Percentiles rank a stretch among this genome's conserved stretches.
These are phyloP conservation scores for Anastatus disparis DNA, from an alignment of 1,140 invertebrate genomes.

Conservation along the genomic window DNA sequence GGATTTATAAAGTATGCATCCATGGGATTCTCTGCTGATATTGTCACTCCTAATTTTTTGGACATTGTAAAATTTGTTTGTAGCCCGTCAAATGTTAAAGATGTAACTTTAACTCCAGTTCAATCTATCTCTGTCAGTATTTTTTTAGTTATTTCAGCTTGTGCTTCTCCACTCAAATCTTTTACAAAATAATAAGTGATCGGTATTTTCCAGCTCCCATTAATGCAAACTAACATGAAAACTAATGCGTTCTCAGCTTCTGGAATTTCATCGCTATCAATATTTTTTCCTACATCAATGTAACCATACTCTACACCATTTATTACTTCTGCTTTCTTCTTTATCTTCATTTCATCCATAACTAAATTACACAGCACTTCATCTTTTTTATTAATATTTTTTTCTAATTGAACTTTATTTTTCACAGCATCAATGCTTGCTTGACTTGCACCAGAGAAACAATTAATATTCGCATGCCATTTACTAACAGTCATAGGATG, in stretches of 20 bases:
- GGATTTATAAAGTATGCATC: too few species aligned
- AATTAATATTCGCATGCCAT: slow-evolving; percentile 8
- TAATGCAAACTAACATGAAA: too few species aligned
- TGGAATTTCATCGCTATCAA: not conserved
- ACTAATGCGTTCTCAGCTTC: too few species aligned
- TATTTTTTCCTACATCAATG: not conserved
- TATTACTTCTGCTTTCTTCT: not conserved
- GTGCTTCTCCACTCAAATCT: not conserved
- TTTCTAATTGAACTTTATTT: too few species aligned
- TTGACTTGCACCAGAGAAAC: not conserved
- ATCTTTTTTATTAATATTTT: too few species aligned
- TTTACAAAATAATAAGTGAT: too few species aligned
- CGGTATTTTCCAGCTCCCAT: not conserved
- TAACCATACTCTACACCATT: not conserved
- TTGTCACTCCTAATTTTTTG: not conserved
- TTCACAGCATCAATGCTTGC: not conserved
- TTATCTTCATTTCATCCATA: too few species aligned
- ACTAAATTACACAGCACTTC: too few species aligned
- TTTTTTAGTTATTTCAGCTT: not conserved
- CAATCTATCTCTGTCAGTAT: not conserved
- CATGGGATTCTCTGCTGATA: too few species aligned
- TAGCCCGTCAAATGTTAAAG: not conserved
- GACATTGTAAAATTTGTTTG: not conserved
- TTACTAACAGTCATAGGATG: not conserved
- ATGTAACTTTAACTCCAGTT: not conserved